Base-by-base conservation (phyloP, 2,113 vertebrate genomes). In the Catharus fuscescens region DNA sequence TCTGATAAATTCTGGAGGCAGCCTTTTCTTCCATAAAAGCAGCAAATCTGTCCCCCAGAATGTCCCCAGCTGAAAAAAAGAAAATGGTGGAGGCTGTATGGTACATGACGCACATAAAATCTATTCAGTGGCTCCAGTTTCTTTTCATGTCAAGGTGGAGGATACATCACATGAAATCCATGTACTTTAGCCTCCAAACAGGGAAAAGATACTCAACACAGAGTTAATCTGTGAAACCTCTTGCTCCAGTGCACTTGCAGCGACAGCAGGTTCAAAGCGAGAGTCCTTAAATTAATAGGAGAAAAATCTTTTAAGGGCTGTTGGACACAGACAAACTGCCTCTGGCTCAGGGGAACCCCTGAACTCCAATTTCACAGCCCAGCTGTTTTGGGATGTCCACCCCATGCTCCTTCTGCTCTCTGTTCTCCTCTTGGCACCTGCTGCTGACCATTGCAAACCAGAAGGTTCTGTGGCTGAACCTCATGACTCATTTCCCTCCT, bases 201-300 rank as follows among this genome's bases (percentile, higher is more conserved):
- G 18, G 53, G 24, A 29, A 50, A 80, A 66, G 0, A 0, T 57
- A 14, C 42, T 62, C 45, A 48, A 25, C 18, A 23, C 7, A 34
- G 6, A 10, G 12, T 12, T 40, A n/a, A 64, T 6, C 25, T 0
- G 1, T 36, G 60, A 65, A 78, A 20, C 0, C 2, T 54, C 44
- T 70, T 81, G 13, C 14, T 60, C 47, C 32, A 45, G 10, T 16
- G 23, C 34, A 12, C 40, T 79, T 44, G 18, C 29, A 36, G 44
- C 17, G 44, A 60, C 26, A 76, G 29, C 32, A 79, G 4, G 9
- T 70, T 89, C 15, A 17, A 69, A 70, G 57, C 2, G 28, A 48
- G 5, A 4, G 23, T 62, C 5, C 19, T 32, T 9, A 53, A 53
- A 74, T n/a, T 60, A 67, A 34, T 1, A 54, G 12, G 6, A 40